Conservation (phyloP, 2,113 vertebrate genomes). For the Oreochromis aureus region DNA sequence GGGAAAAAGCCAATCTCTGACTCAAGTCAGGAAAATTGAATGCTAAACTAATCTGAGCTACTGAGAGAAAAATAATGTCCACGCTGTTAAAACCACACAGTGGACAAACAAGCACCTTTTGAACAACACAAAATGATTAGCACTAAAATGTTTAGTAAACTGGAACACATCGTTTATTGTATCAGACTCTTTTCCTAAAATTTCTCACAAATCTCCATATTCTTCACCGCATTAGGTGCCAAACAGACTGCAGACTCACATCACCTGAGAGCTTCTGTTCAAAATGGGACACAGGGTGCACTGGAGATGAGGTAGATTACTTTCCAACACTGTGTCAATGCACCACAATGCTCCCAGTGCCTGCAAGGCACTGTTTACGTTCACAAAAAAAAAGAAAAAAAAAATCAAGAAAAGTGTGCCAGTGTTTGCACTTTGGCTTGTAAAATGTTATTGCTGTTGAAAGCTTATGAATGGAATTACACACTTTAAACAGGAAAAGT, state of each 20-base stretch:
- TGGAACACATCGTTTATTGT: slow-evolving; percentile 20
- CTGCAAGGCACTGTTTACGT: slow-evolving; percentile 25
- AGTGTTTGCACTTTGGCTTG: slow-evolving; percentile 19
- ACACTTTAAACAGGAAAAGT: slow-evolving; percentile 9
- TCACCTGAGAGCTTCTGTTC: slow-evolving; percentile 4
- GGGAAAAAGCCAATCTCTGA: slow-evolving; percentile 44
- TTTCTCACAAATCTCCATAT: neutral
- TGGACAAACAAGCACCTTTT: slow-evolving; percentile 45
- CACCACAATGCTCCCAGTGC: slow-evolving; percentile 27
- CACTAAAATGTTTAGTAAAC: slow-evolving; percentile 2
- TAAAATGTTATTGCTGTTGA: slow-evolving; percentile 15
- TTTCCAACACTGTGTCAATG: slow-evolving; percentile 41
- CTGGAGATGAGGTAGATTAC: slow-evolving; percentile 12
- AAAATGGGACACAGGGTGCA: slow-evolving; percentile 7
- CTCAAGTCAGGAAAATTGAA: slow-evolving; percentile 36
- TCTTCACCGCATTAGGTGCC: slow-evolving; percentile 11
- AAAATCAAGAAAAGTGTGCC: neutral
- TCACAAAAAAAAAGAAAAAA: slow-evolving; percentile 5
- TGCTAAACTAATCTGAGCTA: slow-evolving; percentile 42
- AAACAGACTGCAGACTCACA: neutral
- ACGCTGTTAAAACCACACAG: slow-evolving; percentile 10
- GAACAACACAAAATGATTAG: slow-evolving; percentile 18
- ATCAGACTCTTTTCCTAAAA: neutral
- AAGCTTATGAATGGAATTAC: slow-evolving; percentile 17
- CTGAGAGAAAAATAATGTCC: slow-evolving; percentile 35